phyloP scores from a whole-genome alignment of 2,888 invertebrate species.

The Sarcophaga subvicina region DNA sequence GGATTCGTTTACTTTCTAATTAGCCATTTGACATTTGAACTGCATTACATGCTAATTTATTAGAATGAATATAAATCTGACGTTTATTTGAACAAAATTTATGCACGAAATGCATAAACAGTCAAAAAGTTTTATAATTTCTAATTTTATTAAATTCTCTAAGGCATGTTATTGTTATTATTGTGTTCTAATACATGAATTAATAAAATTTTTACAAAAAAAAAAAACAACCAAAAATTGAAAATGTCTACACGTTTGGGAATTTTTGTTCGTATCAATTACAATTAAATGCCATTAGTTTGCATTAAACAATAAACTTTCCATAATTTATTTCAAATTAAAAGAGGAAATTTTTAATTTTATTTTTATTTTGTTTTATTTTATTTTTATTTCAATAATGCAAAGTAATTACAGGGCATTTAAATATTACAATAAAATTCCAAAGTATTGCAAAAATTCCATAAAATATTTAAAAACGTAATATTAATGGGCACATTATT shows the following conservation, averaged over 20 bases:
- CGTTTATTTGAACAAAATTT: too few relatives aligned
- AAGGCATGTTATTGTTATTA: background rate
- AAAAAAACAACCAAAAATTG: background rate
- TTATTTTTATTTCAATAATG: background rate
- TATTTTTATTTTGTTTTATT: too few relatives aligned
- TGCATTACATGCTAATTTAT: too few relatives aligned
- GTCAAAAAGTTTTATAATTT: too few relatives aligned
- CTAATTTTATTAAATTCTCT: background rate
- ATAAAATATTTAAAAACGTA: background rate
- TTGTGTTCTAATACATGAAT: background rate
- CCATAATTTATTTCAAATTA: background rate
- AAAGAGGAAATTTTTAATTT: background rate
- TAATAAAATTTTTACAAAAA: background rate
- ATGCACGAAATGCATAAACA: too few relatives aligned
- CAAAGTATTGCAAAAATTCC: background rate
- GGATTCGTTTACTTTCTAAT: too few relatives aligned
- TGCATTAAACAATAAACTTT: background rate
- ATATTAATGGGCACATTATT: background rate
- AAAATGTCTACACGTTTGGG: constrained; percentile 3
- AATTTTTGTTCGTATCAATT: constrained; percentile 44
- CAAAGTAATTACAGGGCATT: constrained; percentile 26
- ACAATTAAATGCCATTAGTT: constrained; percentile 35
- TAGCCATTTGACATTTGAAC: too few relatives aligned
- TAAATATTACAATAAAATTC: constrained; percentile 11
- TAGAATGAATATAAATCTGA: too few relatives aligned